Evolutionary conservation across 1,140 invertebrate species (phyloP).

Genomic region (Drosophila cardini): DNA sequence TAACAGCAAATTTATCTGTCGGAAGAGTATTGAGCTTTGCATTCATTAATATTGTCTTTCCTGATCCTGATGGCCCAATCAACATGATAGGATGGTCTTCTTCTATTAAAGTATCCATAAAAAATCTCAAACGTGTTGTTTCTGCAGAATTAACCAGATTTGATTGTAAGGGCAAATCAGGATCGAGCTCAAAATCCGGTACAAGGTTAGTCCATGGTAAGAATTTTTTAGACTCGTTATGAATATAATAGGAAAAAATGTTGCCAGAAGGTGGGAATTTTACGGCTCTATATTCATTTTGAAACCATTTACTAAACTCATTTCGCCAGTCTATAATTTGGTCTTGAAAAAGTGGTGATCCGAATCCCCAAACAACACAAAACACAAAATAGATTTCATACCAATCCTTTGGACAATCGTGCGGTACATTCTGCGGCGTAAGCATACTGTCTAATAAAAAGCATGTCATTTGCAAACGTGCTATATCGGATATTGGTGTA

Average conservation of each 20-base stretch:
- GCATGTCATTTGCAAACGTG: slow-evolving; percentile 95
- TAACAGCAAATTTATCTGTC: slow-evolving; percentile 86
- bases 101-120: slow-evolving; percentile 93
- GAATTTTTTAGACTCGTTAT: slow-evolving; percentile 93
- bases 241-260: slow-evolving; percentile 96
- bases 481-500: slow-evolving; percentile 95
- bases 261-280: slow-evolving; percentile 93
- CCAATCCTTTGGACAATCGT: slow-evolving; percentile 95
- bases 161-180: slow-evolving; percentile 94
- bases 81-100: slow-evolving; percentile 94
- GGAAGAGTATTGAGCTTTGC: slow-evolving; percentile 91
- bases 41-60: slow-evolving; percentile 93
- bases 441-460: slow-evolving; percentile 94
- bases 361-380: slow-evolving; percentile 96
- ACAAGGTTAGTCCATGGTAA: slow-evolving; percentile 94
- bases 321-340: slow-evolving; percentile 94
- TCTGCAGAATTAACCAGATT: slow-evolving; percentile 93
- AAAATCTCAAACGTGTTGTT: slow-evolving; percentile 93
- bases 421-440: slow-evolving; percentile 91
- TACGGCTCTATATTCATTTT: slow-evolving; percentile 95
- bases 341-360: slow-evolving; percentile 95
- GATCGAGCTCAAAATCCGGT: slow-evolving; percentile 92
- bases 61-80: slow-evolving; percentile 94
- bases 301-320: slow-evolving; percentile 92
- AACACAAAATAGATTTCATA: slow-evolving; percentile 98